Evolutionary conservation across 2,113 vertebrate genomes (phyloP).

Genomic region (Strix uralensis): DNA sequence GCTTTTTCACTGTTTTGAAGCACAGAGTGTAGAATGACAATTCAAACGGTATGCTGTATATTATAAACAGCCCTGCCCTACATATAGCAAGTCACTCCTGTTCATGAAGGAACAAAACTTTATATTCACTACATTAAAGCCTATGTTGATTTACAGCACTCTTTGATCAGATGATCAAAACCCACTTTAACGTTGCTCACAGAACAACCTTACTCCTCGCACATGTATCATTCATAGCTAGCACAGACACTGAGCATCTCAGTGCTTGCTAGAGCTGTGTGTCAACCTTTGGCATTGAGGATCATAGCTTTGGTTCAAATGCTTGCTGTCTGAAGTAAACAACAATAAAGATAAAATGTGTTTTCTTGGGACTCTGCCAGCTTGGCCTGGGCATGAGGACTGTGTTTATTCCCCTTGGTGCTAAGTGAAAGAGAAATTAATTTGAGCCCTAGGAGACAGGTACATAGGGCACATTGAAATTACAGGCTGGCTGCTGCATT

Average conservation of each 20-base stretch:
- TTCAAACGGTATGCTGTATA: not conserved
- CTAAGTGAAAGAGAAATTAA: not conserved
- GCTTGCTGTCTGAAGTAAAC: not conserved
- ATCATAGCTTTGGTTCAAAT: not conserved
- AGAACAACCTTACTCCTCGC: not conserved
- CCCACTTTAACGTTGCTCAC: not conserved
- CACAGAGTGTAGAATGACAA: not conserved
- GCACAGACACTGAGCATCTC: not conserved
- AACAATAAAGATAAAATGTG: not conserved
- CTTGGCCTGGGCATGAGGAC: not conserved
- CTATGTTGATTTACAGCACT: not conserved
- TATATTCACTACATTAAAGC: not conserved
- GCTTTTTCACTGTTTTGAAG: not conserved
- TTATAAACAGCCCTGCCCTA: constrained; percentile 40
- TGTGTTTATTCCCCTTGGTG: not conserved
- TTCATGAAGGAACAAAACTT: not conserved
- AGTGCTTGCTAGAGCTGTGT: not conserved
- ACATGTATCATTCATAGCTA: not conserved
- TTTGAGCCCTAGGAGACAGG: not conserved
- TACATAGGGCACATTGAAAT: not conserved
- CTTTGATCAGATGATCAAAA: constrained; percentile 61
- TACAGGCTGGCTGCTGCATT: not conserved
- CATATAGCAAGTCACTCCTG: not conserved
- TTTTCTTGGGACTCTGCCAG: not conserved
- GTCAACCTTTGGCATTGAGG: not conserved